Percentiles rank a stretch among this genome's conserved stretches.
phyloP scores from a whole-genome alignment of 2,797 vertebrate species.

The Aeoliscus strigatus region DNA sequence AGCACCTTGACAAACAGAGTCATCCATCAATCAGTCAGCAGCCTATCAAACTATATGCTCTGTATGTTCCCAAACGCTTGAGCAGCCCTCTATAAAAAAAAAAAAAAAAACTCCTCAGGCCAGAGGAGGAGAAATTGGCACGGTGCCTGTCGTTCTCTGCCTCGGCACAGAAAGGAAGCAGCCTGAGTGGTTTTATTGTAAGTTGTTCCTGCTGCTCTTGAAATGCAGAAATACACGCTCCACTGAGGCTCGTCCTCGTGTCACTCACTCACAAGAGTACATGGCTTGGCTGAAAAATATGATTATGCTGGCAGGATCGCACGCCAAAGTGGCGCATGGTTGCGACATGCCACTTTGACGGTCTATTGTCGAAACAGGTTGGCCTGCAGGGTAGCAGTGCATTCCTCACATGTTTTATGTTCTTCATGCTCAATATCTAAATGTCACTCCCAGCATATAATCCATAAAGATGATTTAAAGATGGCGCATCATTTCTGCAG shows the following conservation, averaged over 20 bases:
- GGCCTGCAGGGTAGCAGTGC: conserved; percentile 22
- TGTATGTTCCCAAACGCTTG: conserved; percentile 40
- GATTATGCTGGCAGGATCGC: conserved; percentile 1
- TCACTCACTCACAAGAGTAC: conserved; percentile 14
- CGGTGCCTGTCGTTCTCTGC: conserved; percentile 32
- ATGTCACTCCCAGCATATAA: conserved; percentile 19
- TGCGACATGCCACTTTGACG: conserved; percentile 34
- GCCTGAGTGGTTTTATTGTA: conserved; percentile 55
- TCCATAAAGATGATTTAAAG: conserved; percentile 14
- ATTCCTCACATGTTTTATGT: conserved; percentile 40
- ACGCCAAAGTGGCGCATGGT: conserved; percentile 5
- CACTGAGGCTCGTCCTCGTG: conserved; percentile 23
- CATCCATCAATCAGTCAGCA: conserved; percentile 60
- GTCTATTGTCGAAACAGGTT: conserved; percentile 42
- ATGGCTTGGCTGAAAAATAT: conserved; percentile 2
- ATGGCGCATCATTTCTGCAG: neutral
- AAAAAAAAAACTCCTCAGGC: conserved; percentile 52
- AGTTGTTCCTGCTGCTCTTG: conserved; percentile 55
- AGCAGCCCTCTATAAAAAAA: conserved; percentile 49
- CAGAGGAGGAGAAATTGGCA: conserved; percentile 56
- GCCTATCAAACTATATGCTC: conserved; percentile 40
- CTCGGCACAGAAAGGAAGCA: conserved; percentile 56
- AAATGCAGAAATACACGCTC: conserved; percentile 31
- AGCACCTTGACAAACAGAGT: conserved; percentile 46
- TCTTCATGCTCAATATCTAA: conserved; percentile 33